Evolutionary conservation across 2,797 vertebrate genomes (phyloP).

Genomic region (Dryobates pubescens): DNA sequence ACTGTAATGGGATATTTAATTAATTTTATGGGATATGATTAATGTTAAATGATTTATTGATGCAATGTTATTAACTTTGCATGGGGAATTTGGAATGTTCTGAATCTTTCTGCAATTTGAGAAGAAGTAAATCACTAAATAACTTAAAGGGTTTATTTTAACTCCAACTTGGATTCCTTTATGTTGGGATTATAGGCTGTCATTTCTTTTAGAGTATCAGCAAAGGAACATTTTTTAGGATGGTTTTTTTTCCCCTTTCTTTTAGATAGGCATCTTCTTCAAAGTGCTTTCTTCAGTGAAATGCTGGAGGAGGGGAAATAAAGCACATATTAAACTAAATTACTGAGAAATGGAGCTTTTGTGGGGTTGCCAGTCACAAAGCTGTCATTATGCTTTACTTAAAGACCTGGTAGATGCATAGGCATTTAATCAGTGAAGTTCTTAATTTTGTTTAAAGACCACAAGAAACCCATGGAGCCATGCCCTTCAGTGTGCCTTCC

Average conservation of each 20-base stretch:
- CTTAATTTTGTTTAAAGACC: neutral
- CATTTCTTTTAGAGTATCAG: neutral
- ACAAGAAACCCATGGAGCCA: no score
- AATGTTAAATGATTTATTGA: neutral
- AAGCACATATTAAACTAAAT: neutral
- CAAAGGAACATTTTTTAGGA: neutral
- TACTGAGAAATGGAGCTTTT: neutral
- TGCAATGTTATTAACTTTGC: neutral
- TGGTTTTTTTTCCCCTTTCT: neutral
- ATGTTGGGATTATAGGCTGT: neutral
- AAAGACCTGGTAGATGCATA: neutral
- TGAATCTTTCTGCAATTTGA: neutral
- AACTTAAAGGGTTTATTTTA: neutral
- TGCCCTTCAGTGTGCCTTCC: no score
- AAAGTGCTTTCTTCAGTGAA: neutral
- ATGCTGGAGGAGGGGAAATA: neutral
- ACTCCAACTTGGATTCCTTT: neutral
- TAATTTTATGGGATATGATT: neutral
- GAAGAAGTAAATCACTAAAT: constrained; percentile 12
- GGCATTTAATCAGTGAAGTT: neutral
- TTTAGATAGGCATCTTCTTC: neutral
- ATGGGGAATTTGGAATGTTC: neutral
- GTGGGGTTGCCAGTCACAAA: neutral
- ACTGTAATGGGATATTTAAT: neutral
- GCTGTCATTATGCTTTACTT: neutral